Evolutionary conservation across 1,140 invertebrate genomes (phyloP).

Genomic region (Helicoverpa zea): DNA sequence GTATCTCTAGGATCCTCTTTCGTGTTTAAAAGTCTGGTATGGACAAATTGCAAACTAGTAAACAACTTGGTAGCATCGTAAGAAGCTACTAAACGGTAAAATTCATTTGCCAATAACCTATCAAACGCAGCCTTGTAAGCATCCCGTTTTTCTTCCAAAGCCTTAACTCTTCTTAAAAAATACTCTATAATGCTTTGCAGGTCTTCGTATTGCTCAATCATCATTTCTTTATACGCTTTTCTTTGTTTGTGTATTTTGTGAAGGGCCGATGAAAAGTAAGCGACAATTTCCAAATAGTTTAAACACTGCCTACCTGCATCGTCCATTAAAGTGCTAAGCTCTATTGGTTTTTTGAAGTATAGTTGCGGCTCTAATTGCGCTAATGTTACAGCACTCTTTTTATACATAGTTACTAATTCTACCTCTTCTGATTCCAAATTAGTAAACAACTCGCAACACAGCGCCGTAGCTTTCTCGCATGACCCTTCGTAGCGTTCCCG

Average conservation of each 20-base stretch:
- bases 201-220: conserved; percentile 47
- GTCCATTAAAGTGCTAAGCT: conserved; percentile 53
- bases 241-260: background rate
- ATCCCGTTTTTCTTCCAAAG: conserved; percentile 51
- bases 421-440: background rate
- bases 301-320: conserved; percentile 56
- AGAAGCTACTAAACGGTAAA: conserved; percentile 56
- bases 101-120: conserved; percentile 50
- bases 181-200: conserved; percentile 43
- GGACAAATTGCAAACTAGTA: conserved; percentile 58
- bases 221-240: conserved; percentile 31
- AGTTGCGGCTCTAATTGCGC: conserved; percentile 38
- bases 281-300: conserved; percentile 59
- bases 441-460: background rate
- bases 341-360: conserved; percentile 58
- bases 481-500: conserved; percentile 1
- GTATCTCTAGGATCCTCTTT: conserved; percentile 58
- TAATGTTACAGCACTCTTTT: background rate
- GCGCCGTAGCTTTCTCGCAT: background rate
- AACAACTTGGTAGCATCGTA: conserved; percentile 59
- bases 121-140: conserved; percentile 53
- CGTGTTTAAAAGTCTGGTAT: conserved; percentile 49
- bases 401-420: background rate
- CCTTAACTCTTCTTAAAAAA: conserved; percentile 49
- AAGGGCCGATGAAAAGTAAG: background rate